These are phyloP conservation scores for Ligdia adustata DNA, from an alignment of 2,888 invertebrate species.

Conservation along the genomic window DNA sequence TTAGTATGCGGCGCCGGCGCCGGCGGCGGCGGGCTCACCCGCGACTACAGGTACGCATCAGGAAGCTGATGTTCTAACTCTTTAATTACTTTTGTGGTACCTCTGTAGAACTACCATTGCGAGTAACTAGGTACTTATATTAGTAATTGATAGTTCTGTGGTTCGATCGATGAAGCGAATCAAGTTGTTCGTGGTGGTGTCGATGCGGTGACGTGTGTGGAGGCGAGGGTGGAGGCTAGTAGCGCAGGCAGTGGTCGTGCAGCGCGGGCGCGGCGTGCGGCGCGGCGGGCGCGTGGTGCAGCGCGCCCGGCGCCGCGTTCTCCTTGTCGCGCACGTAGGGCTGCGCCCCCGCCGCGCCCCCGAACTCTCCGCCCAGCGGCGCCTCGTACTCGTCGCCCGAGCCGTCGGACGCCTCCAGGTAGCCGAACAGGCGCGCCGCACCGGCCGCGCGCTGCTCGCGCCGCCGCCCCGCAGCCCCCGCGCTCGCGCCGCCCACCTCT, in stretches of 20 bases:
- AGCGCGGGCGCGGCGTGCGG: conserved; percentile 64
- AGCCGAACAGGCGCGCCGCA: conserved; percentile 88
- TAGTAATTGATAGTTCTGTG: too few species aligned
- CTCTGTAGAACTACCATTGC: too few species aligned
- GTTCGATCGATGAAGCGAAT: too few species aligned
- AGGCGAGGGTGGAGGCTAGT: too few species aligned
- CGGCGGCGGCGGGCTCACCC: too few species aligned
- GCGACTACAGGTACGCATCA: too few species aligned
- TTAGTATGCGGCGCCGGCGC: too few species aligned
- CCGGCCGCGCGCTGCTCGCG: conserved; percentile 68
- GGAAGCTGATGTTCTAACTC: too few species aligned
- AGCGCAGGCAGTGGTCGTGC: conserved; percentile 77
- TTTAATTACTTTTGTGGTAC: too few species aligned
- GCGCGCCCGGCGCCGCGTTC: conserved; percentile 72
- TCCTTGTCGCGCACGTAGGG: conserved; percentile 72
- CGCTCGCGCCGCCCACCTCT: conserved; percentile 29
- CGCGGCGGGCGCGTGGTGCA: conserved; percentile 55
- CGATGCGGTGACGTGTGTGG: too few species aligned
- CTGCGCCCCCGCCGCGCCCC: conserved; percentile 37
- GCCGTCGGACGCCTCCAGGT: conserved; percentile 89
- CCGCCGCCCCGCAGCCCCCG: conserved; percentile 46
- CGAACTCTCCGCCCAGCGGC: conserved; percentile 45
- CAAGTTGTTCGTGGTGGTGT: too few species aligned
- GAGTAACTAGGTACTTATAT: too few species aligned
- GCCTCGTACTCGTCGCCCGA: conserved; percentile 83